phyloP scores from a whole-genome alignment of 2,797 vertebrate species.

The Smutsia temminckii region DNA sequence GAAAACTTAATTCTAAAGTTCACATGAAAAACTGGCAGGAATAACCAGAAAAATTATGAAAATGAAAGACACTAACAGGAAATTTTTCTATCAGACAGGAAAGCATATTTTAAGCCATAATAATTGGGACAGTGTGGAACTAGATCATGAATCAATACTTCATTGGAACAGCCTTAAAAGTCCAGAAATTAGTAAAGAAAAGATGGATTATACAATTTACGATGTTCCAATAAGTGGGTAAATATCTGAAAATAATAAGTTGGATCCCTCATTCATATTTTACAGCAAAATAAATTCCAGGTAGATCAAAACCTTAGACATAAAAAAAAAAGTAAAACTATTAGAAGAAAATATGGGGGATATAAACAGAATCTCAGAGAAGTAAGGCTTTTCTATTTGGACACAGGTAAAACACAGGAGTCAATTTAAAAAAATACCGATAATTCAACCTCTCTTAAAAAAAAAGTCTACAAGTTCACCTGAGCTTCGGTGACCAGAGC shows the following conservation, averaged over 20 bases:
- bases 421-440: neutral
- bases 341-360: neutral
- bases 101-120: neutral
- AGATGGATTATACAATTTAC: neutral
- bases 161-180: neutral
- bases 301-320: neutral
- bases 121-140: neutral
- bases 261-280: slow-evolving; percentile 9
- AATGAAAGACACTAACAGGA: neutral
- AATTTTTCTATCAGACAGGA: neutral
- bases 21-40: neutral
- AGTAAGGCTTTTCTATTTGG: neutral
- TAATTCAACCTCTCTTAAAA: neutral
- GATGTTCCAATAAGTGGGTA: neutral
- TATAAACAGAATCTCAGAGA: neutral
- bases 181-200: slow-evolving; percentile 20
- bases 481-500: neutral
- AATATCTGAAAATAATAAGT: slow-evolving; percentile 34
- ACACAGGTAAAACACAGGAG: neutral
- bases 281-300: slow-evolving; percentile 28
- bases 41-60: slow-evolving; percentile 4
- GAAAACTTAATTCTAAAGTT: neutral
- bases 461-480: neutral
- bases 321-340: neutral
- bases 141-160: neutral